Percentiles rank a stretch among this genome's conserved stretches.
Evolutionary conservation across 2,113 vertebrate genomes (phyloP).

Genomic region (Periophthalmodon schlosseri): DNA sequence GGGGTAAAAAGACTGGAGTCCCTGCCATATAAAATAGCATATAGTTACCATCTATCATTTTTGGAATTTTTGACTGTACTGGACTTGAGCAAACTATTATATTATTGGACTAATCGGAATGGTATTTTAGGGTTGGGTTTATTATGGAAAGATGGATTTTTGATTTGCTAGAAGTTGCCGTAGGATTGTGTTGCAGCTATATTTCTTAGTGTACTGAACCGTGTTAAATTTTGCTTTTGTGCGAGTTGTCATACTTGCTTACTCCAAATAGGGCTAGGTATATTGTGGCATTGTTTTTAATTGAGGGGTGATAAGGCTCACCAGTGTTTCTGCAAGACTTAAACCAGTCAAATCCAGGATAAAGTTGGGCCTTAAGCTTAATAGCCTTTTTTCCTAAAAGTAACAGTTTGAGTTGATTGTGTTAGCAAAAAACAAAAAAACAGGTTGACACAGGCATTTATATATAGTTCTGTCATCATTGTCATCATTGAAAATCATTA

Average conservation of each 20-base stretch:
- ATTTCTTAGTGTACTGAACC: too few relatives aligned
- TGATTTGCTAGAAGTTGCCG: background rate
- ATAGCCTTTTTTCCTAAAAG: too few relatives aligned
- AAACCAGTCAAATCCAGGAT: background rate
- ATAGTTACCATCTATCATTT: too few relatives aligned
- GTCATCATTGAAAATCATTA: conserved; percentile 4
- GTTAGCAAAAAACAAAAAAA: background rate
- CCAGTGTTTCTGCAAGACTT: background rate
- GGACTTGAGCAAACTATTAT: too few relatives aligned
- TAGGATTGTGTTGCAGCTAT: background rate
- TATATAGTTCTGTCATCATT: background rate
- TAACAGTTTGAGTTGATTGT: background rate
- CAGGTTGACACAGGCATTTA: background rate
- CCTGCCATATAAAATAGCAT: too few relatives aligned
- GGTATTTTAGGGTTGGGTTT: background rate
- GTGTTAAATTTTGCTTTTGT: too few relatives aligned
- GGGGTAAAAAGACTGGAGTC: too few relatives aligned
- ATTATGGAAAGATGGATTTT: background rate
- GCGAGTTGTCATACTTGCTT: background rate
- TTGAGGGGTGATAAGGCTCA: background rate
- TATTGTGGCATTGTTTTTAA: background rate
- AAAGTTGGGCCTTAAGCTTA: background rate
- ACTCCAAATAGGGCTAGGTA: background rate
- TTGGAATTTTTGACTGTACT: too few relatives aligned
- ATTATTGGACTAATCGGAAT: background rate